These are phyloP conservation scores for Thripadectes ignobilis DNA, from an alignment of 2,797 vertebrate species.

Conservation along the genomic window DNA sequence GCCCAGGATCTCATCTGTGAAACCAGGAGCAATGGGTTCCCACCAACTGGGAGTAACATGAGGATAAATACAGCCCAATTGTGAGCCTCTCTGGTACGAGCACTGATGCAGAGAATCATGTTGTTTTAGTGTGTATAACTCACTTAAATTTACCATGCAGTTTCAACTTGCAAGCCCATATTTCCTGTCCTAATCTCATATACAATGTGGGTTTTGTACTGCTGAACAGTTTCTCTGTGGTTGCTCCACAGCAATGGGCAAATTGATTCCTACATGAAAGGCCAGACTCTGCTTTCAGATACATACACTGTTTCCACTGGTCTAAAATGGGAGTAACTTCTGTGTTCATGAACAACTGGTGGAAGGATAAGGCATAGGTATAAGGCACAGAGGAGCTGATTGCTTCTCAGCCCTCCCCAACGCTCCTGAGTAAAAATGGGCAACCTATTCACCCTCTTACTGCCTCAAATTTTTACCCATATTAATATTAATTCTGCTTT, in stretches of 20 bases:
- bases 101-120: not conserved
- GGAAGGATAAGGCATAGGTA: not conserved
- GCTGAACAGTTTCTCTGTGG: not conserved
- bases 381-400: not conserved
- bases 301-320: not conserved
- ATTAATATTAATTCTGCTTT: not conserved
- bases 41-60: conserved; percentile 16
- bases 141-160: conserved; percentile 53
- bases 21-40: not conserved
- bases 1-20: conserved; percentile 3
- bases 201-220: conserved; percentile 53
- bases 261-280: not conserved
- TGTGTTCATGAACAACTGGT: not conserved
- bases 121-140: conserved; percentile 36
- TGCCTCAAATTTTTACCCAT: not conserved
- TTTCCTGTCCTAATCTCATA: conserved; percentile 59
- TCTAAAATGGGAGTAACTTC: not conserved
- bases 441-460: not conserved
- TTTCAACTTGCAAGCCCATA: conserved; percentile 47
- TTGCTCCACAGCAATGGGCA: not conserved
- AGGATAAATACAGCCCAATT: not conserved
- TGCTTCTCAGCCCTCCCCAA: not conserved
- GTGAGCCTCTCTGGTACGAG: not conserved
- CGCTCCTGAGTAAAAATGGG: not conserved
- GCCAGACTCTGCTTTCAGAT: not conserved